Base-by-base conservation (phyloP, 2,113 vertebrate species). In the Panthera tigris region DNA sequence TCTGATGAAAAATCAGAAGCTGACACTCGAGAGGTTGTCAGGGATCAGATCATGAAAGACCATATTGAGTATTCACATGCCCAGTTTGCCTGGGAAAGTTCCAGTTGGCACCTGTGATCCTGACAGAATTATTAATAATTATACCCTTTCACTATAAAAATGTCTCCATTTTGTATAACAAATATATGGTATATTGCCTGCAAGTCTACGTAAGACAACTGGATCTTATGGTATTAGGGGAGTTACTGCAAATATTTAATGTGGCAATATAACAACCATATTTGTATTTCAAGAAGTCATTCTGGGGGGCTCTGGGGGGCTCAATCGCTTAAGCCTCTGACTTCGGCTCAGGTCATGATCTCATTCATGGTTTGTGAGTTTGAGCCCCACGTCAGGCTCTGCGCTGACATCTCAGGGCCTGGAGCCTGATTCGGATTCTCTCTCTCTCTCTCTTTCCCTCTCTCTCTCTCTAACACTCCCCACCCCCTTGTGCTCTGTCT, bases 21-120 rank as follows among this genome's bases (percentile, higher is more conserved):
- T 19, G 21, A 45, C 9, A 19, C 31, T 73, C 19, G 21, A 66
- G 21, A 71, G 14, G 45, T 13, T 63, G 27, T 85, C 73, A 61
- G 89, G 65, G 61, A 71, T 14, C 63, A 45, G 15, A 36, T 61
- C 50, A 39, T 5, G 25, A 50, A 50, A 39, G 39, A 61, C 33
- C 89, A 52, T 80, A 71, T 8, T 95, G 81, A 91, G 89, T 80
- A 33, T 80, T 85, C 88, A 85, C 36, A 91, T 86, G 73, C 31
- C 81, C 50, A 95, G 63, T 91, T 95, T 91, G 61, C 39, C 71
- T 95, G 81, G 50, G 63, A 86, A 68, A 79, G 33, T 61, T 69
- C 63, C 81, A 91, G 27, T 1, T 90, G 48, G 82, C 71, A 91
- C 25, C 81, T 86, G 50, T 63, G 14, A 21, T 78, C 41, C 39